Evolutionary conservation across 2,113 vertebrate genomes (phyloP), one percentile per base, ranked within the genome.

Genomic region (Chloroceryle aenea): DNA sequence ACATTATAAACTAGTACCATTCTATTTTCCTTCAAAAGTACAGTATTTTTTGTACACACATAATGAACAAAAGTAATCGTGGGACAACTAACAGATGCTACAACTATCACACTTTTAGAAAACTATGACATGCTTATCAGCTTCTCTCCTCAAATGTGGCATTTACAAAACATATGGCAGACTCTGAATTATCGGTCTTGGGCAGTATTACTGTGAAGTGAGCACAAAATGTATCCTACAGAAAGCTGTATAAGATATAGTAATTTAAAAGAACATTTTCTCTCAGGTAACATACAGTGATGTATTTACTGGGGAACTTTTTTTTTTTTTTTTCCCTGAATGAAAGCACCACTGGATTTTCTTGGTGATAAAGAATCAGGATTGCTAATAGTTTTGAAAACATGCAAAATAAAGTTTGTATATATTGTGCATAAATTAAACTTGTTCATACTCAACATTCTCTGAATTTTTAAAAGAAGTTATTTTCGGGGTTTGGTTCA

Each of bases 21-120:
- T 93, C 45, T 79, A 80, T 89, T 58, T 93, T 43, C 38, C 61
- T 97, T 96, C 50, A 69, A 94, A 92, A 92, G 59, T 67, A 69
- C 2, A 52, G 36, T n/a, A 69, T 80, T 91, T 91, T 95, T 97
- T 86, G 25, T 91, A 83, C 18, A 80, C 18, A 71, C 27, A 68
- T 12, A 93, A 89, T 85, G 61, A 91, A 86, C 56, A 95, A 94
- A 81, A 92, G 48, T 74, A 87, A 80, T 93, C 43, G 67, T 58
- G 50, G 43, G 50, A 95, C 55, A 95, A 38, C 30, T 91, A 96
- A 77, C 82, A 96, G 83, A 96, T 97, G 87, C 25, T 94, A 47
- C 78, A 91, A 16, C 27, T 89, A 48, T 86, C 12, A 45, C 53
- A 64, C 29, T 64, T 96, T 61, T 90, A 74, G 73, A 81, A 95